Evolutionary conservation across 2,113 vertebrate genomes (phyloP).

Genomic region (Leptocoma aspasia): DNA sequence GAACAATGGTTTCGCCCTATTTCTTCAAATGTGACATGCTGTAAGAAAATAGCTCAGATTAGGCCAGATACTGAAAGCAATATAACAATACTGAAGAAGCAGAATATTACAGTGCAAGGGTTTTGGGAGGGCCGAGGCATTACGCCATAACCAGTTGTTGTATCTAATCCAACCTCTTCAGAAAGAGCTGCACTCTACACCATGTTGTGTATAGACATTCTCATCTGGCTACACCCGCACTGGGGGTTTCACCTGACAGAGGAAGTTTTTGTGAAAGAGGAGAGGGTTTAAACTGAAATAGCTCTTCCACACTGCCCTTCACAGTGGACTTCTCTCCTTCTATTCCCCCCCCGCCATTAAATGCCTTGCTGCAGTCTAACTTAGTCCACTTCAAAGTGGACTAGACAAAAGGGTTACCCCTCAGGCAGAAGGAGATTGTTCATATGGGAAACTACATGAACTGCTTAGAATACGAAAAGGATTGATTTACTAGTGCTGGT

Average conservation of each 20-base stretch:
- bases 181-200: background rate
- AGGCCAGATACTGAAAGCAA: background rate
- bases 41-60: background rate
- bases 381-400: background rate
- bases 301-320: background rate
- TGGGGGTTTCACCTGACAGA: background rate
- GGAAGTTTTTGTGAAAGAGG: background rate
- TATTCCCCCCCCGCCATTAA: accelerated
- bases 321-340: background rate
- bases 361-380: background rate
- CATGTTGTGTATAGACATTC: background rate
- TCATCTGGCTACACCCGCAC: background rate
- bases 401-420: background rate
- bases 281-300: background rate
- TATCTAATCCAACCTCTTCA: background rate
- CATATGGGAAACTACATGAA: background rate
- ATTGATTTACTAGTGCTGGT: background rate
- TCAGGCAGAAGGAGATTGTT: background rate
- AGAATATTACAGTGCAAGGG: background rate
- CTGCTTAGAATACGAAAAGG: background rate
- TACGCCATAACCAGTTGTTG: background rate
- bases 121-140: background rate
- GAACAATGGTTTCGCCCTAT: background rate
- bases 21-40: background rate
- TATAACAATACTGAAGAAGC: background rate